Conservation (phyloP, 2,797 vertebrate species). For the Pseudomugil gertrudae region DNA sequence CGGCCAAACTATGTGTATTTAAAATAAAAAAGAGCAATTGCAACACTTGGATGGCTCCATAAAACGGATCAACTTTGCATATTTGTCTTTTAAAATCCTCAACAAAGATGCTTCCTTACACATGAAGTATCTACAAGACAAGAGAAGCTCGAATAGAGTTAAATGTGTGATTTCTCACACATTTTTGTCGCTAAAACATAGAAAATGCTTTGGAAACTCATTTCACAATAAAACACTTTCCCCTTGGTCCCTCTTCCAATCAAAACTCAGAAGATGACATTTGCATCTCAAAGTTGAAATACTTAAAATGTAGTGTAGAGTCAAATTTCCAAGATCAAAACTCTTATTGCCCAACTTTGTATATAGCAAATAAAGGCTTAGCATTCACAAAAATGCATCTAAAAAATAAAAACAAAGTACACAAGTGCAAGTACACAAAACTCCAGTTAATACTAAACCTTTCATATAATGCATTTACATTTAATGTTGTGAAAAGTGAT, state of each 20-base stretch:
- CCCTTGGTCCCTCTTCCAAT: conserved; percentile 36
- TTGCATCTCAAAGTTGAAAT: not conserved
- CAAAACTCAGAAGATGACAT: conserved; percentile 5
- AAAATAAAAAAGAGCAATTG: too few relatives aligned
- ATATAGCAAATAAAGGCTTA: conserved; percentile 1
- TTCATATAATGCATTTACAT: conserved; percentile 4
- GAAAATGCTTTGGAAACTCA: conserved; percentile 9
- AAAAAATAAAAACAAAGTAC: conserved; percentile 4
- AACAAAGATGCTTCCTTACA: conserved; percentile 1
- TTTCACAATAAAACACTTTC: not conserved
- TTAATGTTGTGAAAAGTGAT: too few relatives aligned
- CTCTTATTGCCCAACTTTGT: not conserved
- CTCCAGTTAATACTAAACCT: conserved; percentile 11
- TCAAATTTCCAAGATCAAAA: conserved; percentile 10
- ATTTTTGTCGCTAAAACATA: conserved; percentile 11
- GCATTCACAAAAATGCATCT: conserved; percentile 15
- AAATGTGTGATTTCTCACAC: conserved; percentile 8
- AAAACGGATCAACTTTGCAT: conserved; percentile 24
- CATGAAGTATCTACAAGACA: not conserved
- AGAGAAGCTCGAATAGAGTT: conserved; percentile 3
- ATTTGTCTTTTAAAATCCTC: conserved; percentile 21
- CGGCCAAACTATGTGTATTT: conserved; percentile 4
- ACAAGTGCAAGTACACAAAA: not conserved
- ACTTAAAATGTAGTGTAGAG: conserved; percentile 3
- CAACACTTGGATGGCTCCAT: not conserved